Percentiles rank a stretch among this genome's conserved stretches.
phyloP scores from a whole-genome alignment of 2,888 invertebrate genomes.

The Brassicogethes aeneus region DNA sequence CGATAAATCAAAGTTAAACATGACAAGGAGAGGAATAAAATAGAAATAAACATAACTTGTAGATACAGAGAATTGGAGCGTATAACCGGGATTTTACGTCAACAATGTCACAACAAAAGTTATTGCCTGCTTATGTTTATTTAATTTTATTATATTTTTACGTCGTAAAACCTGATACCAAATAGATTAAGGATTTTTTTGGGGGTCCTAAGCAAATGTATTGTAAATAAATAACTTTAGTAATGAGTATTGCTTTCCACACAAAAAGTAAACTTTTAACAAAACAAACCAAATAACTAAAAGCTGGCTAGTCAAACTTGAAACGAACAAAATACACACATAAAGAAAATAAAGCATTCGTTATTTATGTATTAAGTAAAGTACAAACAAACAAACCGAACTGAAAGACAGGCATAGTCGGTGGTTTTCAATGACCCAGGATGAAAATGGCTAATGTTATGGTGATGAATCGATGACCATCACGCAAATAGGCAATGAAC shows the following conservation, averaged over 20 bases:
- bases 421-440: not conserved
- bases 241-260: not conserved
- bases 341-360: not conserved
- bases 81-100: not conserved
- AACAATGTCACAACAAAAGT: not conserved
- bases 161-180: too few relatives aligned
- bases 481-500: not conserved
- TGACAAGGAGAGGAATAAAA: too few relatives aligned
- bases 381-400: not conserved
- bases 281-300: not conserved
- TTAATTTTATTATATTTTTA: not conserved
- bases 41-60: too few relatives aligned
- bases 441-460: not conserved
- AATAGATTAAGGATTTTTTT: too few relatives aligned
- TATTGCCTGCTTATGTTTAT: not conserved
- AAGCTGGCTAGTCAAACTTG: not conserved
- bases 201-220: too few relatives aligned
- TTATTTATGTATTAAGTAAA: conserved; percentile 1
- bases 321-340: not conserved
- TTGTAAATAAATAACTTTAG: too few relatives aligned
- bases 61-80: not conserved
- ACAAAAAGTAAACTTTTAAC: not conserved
- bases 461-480: not conserved
- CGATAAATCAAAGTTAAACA: too few relatives aligned
- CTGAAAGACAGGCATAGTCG: not conserved